Evolutionary conservation across 1,140 invertebrate species (phyloP), one percentile per base, ranked within the genome.

Genomic region (Psix sp.): DNA sequence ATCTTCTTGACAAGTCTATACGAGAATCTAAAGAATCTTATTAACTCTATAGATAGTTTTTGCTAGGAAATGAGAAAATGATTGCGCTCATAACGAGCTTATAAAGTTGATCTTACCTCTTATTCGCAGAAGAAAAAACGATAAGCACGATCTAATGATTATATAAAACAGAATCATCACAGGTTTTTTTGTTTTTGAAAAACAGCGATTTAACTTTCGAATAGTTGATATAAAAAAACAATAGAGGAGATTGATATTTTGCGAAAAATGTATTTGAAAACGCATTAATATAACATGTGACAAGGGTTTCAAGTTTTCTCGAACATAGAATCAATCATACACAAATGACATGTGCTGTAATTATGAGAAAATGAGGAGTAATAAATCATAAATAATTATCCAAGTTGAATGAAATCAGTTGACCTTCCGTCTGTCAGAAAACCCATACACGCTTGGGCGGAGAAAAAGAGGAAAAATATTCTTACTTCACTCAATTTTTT

Each of bases 321-420:
- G 39, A 45, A 63, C 40, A 39, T n/a, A 26, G 59, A 48, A 63
- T 63, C 59, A 63, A 63, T 63, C 59, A 63, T 39, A n/a, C n/a
- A 45, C 11, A 11, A 52, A 45, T 52, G 59, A 52, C 59, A 52
- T 33, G 39, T 38, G n/a, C 48, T 51, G 31, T 45, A 63, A 63
- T 63, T 63, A 63, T 29, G 26, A 39, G 48, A 52, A 63, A 35
- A 52, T 42, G 39, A 52, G 48, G 26, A 43, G 48, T 33, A 63
- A 63, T 63, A 63, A 65, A 65, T 65, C 60, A 65, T 65, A 46
- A 51, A 43, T 63, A 54, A 52, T 65, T 65, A 39, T 54, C 11
- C 3, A 11, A 11, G 11, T 16, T 45, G 21, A 46, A 21, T 24
- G 16, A 33, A 38, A 31, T 54, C 18, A 46, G 16, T 31, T 46